Base-by-base conservation (phyloP, 2,888 invertebrate species). In the Phyto melanocephala region DNA sequence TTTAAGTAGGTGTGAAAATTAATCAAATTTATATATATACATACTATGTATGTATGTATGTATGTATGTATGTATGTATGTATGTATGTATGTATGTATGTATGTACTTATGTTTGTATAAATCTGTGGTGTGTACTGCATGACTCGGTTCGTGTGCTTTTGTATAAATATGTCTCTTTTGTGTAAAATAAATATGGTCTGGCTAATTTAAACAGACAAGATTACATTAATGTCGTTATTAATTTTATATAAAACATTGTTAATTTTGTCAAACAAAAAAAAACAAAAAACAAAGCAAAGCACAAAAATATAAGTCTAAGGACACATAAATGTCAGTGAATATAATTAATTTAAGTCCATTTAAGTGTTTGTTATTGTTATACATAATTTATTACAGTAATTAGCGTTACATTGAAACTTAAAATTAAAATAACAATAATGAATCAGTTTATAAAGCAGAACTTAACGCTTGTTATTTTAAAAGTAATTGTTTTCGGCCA, bases 1-100 rank as follows among this genome's bases (percentile, higher is more conserved):
- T 67, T 62, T 45, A 71, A 77, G 76, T 77, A 67, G 71, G 71
- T 77, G 81, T 77, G 76, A 81, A 81, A 77, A 77, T 77, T 76
- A 81, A 81, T 81, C 76, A 81, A 76, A 81, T 81, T 81, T 67
- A 72, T 81, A 65, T 65, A 65, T 28, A 28, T 28, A n/a, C n/a
- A n/a, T n/a, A n/a, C n/a, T n/a, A n/a, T n/a, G n/a, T n/a, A n/a
- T n/a, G n/a, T n/a, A n/a, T n/a, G n/a, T n/a, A n/a, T n/a, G n/a
- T n/a, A n/a, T n/a, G n/a, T n/a, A n/a, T n/a, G n/a, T n/a, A n/a
- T n/a, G n/a, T n/a, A n/a, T n/a, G n/a, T n/a, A n/a, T n/a, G n/a
- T n/a, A n/a, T n/a, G n/a, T n/a, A n/a, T n/a, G n/a, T n/a, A n/a
- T n/a, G n/a, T n/a, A n/a, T n/a, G n/a, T n/a, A n/a, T n/a, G n/a